Evolutionary conservation across 2,888 invertebrate species (phyloP), one percentile per base, ranked within the genome.

Genomic region (Sepiola atlantica): DNA sequence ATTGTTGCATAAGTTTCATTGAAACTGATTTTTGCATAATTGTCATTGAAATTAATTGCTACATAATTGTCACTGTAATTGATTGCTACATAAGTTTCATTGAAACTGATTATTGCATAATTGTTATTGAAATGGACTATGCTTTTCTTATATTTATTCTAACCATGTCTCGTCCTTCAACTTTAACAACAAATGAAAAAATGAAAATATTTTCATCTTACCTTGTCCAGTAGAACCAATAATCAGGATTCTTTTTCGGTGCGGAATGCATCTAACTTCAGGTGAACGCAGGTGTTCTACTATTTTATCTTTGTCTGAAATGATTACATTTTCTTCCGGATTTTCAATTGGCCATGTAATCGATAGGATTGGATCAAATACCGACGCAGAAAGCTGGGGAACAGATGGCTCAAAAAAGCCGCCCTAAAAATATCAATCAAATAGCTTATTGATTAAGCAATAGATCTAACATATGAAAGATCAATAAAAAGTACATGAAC

Each of bases 151-250:
- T n/a, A n/a, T n/a, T n/a, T n/a, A 45, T 45, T 45, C 4, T 45
- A 45, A 45, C 45, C 45, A 45, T 8, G 8, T 45, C 45, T 45
- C 45, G 2, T 4, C 2, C 45, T 45, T 45, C 4, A n/a, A 28
- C 16, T 77, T 28, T 8, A 18, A n/a, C n/a, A 77, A n/a, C 14
- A n/a, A 77, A 28, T 8, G 10, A 77, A 77, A n/a, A 12, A 77
- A 77, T 1, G n/a, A 77, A n/a, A 77, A 77, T 4, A 77, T 16
- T 77, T 77, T 77, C 32, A 16, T 32, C 16, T 77, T 77, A 95
- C 95, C 94, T 94, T 95, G 95, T 55, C 95, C 95, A 35, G 94
- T 94, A 16, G 95, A 94, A 32, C 94, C 94, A 32, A 95, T 94
- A n/a, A 95, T 92, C 55, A 95, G 94, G 35, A 95, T 45, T 93